These are phyloP conservation scores for Diarsia mendica DNA, from an alignment of 2,888 invertebrate genomes.

Conservation along the genomic window DNA sequence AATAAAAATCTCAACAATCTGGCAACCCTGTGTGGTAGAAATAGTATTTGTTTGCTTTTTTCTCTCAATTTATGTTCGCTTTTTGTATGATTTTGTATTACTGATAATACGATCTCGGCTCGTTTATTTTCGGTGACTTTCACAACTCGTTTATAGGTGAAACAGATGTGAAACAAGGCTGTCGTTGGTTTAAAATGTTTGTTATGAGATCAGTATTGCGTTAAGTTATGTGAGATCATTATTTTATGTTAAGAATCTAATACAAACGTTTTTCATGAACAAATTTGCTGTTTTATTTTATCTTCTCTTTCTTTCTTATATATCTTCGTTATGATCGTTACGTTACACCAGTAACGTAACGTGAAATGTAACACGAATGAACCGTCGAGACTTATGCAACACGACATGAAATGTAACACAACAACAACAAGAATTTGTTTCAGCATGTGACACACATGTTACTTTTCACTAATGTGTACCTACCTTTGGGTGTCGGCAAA, in stretches of 20 bases:
- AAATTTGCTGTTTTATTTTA: constrained; percentile 65
- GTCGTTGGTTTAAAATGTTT: constrained; percentile 70
- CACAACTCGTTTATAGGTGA: constrained; percentile 89
- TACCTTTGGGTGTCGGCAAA: not conserved
- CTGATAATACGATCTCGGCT: constrained; percentile 60
- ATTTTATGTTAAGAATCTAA: constrained; percentile 71
- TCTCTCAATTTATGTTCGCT: constrained; percentile 21
- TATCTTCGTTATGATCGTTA: too few species aligned
- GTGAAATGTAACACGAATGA: too few species aligned
- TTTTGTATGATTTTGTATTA: constrained; percentile 47
- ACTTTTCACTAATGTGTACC: too few species aligned
- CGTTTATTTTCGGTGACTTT: constrained; percentile 65
- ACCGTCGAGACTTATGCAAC: too few species aligned
- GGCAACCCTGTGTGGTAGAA: constrained; percentile 63
- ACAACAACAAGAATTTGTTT: too few species aligned
- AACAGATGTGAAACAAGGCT: constrained; percentile 85
- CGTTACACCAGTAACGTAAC: too few species aligned
- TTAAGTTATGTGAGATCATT: constrained; percentile 77
- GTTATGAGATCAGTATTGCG: constrained; percentile 83
- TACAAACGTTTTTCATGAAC: constrained; percentile 72
- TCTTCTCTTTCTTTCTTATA: not conserved
- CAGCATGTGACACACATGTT: too few species aligned
- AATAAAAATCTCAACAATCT: constrained; percentile 23
- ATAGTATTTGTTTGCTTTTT: constrained; percentile 59
- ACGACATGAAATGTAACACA: too few species aligned